Evolutionary conservation across 2,888 invertebrate genomes (phyloP).

Genomic region (Xylota sylvarum): DNA sequence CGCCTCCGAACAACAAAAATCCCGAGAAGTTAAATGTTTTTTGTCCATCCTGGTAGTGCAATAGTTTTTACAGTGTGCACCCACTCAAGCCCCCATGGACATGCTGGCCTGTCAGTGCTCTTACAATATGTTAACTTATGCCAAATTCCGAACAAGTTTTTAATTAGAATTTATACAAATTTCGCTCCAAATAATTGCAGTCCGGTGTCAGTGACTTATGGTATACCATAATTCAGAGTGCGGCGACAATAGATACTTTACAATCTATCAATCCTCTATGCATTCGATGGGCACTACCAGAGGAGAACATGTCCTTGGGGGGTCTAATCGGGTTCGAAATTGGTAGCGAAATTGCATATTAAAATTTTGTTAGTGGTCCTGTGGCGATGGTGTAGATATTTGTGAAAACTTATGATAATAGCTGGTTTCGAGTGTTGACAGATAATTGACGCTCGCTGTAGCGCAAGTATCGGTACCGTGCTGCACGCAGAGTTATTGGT

Average conservation of each 20-base stretch:
- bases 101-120: slow-evolving; percentile 19
- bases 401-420: slow-evolving; percentile 19
- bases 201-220: slow-evolving; percentile 14
- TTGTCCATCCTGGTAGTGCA: slow-evolving; percentile 17
- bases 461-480: slow-evolving; percentile 23
- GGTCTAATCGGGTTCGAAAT: too few relatives aligned
- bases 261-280: slow-evolving; percentile 18
- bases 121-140: slow-evolving; percentile 45
- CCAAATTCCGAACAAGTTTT: slow-evolving; percentile 44
- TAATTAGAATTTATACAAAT: slow-evolving; percentile 51
- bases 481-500: slow-evolving; percentile 39
- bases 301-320: background rate
- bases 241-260: slow-evolving; percentile 10
- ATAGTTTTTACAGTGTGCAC: slow-evolving; percentile 38
- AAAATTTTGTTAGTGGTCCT: background rate
- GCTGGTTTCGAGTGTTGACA: slow-evolving; percentile 34
- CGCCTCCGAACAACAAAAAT: slow-evolving; percentile 53
- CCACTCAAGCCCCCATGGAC: slow-evolving; percentile 20
- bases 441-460: slow-evolving; percentile 37
- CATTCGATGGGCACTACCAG: background rate
- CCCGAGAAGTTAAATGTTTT: slow-evolving; percentile 39
- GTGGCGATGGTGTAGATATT: background rate
- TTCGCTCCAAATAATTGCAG: slow-evolving; percentile 38
- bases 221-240: slow-evolving; percentile 12
- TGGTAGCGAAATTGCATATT: slow-evolving; percentile 24